Evolutionary conservation across 2,113 vertebrate species (phyloP).

Genomic region (Psittacula cyanocephala): DNA sequence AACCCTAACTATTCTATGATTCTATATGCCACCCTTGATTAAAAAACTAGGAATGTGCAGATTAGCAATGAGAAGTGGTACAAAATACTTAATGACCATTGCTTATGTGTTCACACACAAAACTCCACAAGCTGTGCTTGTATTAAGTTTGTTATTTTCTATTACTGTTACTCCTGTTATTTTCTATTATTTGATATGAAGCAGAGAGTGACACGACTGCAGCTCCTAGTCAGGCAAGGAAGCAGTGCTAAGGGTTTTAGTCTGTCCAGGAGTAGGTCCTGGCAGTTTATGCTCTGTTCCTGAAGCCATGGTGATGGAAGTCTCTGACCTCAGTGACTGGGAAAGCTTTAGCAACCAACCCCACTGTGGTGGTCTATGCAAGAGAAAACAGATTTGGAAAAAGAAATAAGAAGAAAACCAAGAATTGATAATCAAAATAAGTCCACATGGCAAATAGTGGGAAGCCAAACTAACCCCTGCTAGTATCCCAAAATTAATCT

Average conservation of each 20-base stretch:
- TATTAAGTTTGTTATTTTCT: neutral
- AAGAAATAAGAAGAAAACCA: neutral
- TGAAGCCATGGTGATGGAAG: neutral
- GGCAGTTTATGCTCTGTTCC: neutral
- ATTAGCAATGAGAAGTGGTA: neutral
- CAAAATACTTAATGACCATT: neutral
- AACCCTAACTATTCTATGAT: no score
- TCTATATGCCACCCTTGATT: neutral
- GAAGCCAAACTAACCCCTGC: neutral
- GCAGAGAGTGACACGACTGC: neutral
- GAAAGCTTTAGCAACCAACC: neutral
- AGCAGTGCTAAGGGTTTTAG: neutral
- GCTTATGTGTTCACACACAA: neutral
- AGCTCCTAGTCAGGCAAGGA: neutral
- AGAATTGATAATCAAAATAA: neutral
- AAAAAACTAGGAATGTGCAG: neutral
- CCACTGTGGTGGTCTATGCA: neutral
- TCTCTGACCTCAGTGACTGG: fast-evolving
- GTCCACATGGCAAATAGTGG: neutral
- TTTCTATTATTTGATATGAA: neutral
- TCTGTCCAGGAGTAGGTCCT: neutral
- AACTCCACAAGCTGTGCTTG: neutral
- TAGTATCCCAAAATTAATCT: neutral
- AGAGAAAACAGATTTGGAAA: neutral
- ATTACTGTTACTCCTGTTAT: neutral